phyloP scores from a whole-genome alignment of 2,113 vertebrate species.

The Aptenodytes forsteri region DNA sequence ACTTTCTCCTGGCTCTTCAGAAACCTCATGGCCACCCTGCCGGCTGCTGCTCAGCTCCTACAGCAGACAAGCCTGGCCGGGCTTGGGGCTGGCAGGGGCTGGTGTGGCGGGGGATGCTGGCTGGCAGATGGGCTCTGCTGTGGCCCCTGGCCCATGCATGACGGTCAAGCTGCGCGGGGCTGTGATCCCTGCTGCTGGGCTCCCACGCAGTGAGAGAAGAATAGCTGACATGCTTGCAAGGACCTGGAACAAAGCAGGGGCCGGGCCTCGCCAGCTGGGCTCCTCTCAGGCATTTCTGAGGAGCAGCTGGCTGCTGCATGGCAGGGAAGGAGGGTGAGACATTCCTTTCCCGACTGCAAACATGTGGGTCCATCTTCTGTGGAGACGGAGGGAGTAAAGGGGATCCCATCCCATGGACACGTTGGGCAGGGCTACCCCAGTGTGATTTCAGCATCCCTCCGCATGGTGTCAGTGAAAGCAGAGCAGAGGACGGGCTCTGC shows the following conservation, averaged over 20 bases:
- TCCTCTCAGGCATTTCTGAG: background rate
- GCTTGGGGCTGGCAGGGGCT: background rate
- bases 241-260: background rate
- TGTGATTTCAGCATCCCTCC: background rate
- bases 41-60: background rate
- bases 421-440: rapidly evolving
- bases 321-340: background rate
- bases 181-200: background rate
- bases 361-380: background rate
- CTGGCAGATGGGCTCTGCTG: background rate
- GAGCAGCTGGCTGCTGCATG: background rate
- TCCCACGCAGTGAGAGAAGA: background rate
- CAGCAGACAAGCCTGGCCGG: rapidly evolving
- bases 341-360: background rate
- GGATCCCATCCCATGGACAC: rapidly evolving
- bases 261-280: background rate
- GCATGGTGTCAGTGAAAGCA: rapidly evolving
- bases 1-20: background rate
- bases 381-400: background rate
- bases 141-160: rapidly evolving
- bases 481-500: background rate
- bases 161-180: rapidly evolving
- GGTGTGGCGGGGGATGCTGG: background rate
- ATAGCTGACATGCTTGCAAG: background rate
- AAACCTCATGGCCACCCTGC: rapidly evolving